phyloP scores from a whole-genome alignment of 2,113 vertebrate genomes.

The Morone saxatilis region DNA sequence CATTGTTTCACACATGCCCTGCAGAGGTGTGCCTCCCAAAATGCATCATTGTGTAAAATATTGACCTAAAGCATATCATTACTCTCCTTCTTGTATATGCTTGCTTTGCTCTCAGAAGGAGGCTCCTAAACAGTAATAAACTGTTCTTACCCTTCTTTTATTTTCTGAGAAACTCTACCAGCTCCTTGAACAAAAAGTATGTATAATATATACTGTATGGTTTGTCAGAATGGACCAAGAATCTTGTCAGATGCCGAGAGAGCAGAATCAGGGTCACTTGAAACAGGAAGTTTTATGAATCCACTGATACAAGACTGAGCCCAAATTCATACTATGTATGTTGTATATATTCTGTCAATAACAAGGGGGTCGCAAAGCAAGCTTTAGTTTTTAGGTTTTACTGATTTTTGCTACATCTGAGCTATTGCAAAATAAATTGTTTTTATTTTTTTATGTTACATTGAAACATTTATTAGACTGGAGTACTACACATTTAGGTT shows the following conservation, averaged over 20 bases:
- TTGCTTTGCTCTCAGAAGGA: conserved; percentile 55
- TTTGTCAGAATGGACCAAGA: conserved; percentile 57
- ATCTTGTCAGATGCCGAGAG: conserved; percentile 25
- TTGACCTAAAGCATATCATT: conserved; percentile 94
- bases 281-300: conserved; percentile 69
- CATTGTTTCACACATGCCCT: conserved; percentile 91
- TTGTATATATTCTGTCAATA: background rate
- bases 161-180: conserved; percentile 10
- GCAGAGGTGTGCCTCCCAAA: conserved; percentile 90
- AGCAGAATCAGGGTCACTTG: conserved; percentile 75
- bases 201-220: conserved; percentile 75
- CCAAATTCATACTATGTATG: background rate
- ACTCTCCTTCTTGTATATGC: conserved; percentile 82
- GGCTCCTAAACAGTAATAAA: conserved; percentile 67
- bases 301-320: background rate
- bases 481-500: background rate
- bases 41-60: conserved; percentile 96
- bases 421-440: background rate
- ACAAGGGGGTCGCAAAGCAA: too few relatives aligned
- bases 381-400: background rate
- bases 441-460: background rate
- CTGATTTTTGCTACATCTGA: background rate
- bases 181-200: conserved; percentile 20
- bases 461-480: background rate
- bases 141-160: conserved; percentile 17